Conservation (phyloP, 2,797 vertebrate genomes). For the Dallia pectoralis region DNA sequence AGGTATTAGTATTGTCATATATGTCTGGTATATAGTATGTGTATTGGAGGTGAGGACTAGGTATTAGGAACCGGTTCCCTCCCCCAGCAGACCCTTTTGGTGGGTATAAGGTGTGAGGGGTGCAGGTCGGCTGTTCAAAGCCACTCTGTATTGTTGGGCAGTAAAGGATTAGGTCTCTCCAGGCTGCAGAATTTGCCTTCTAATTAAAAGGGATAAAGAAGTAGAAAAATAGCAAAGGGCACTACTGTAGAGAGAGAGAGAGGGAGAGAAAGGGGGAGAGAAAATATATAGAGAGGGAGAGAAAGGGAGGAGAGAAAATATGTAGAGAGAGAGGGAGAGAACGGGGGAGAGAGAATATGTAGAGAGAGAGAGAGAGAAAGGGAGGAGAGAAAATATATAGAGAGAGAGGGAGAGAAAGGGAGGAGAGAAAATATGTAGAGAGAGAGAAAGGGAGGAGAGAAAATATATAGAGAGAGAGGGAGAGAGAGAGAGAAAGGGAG, state of each 20-base stretch:
- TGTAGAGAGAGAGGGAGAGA: constrained; percentile 82
- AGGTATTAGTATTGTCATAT: too few species aligned
- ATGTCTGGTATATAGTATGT: too few species aligned
- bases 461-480: constrained; percentile 80
- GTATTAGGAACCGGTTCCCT: constrained; percentile 39
- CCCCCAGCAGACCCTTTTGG: constrained; percentile 61
- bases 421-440: constrained; percentile 77
- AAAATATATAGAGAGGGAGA: constrained; percentile 87
- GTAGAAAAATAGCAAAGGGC: constrained; percentile 80
- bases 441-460: constrained; percentile 82
- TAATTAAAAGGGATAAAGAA: constrained; percentile 99
- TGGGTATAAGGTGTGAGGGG: constrained; percentile 63
- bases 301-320: constrained; percentile 85
- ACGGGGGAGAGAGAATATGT: constrained; percentile 85
- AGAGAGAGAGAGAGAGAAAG: constrained; percentile 80
- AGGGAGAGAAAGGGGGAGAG: constrained; percentile 86
- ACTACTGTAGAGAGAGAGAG: constrained; percentile 79
- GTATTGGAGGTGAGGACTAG: constrained; percentile 54
- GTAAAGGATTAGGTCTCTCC: constrained; percentile 99
- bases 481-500: constrained; percentile 87
- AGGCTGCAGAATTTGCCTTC: constrained; percentile 99
- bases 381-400: constrained; percentile 87
- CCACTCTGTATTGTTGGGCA: constrained; percentile 98
- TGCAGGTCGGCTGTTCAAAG: constrained; percentile 95
- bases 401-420: constrained; percentile 90